Percentiles rank a stretch among this genome's conserved stretches.
These are phyloP conservation scores for Lepisosteus oculatus DNA, from an alignment of 2,113 vertebrate genomes.

Conservation along the genomic window DNA sequence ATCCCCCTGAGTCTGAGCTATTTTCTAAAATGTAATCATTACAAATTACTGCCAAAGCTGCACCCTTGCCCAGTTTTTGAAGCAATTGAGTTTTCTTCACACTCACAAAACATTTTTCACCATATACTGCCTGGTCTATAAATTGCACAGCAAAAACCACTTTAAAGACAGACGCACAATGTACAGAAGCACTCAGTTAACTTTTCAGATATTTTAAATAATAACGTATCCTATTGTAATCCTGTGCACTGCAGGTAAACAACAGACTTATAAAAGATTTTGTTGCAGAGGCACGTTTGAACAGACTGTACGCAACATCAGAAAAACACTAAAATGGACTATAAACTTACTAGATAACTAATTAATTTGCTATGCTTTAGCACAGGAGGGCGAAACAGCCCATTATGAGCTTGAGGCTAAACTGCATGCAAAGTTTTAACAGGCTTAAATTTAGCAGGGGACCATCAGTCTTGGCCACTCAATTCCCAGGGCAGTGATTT, in stretches of 20 bases:
- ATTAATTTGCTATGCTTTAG: conserved; percentile 30
- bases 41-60: too few relatives aligned
- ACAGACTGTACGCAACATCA: conserved; percentile 32
- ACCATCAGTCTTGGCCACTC: conserved; percentile 11
- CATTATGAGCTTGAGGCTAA: conserved; percentile 17
- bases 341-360: conserved; percentile 35
- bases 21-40: too few relatives aligned
- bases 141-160: too few relatives aligned
- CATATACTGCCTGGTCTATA: too few relatives aligned
- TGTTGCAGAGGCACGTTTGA: not conserved
- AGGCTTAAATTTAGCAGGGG: conserved; percentile 20
- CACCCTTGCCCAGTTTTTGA: too few relatives aligned
- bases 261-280: conserved; percentile 9
- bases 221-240: too few relatives aligned
- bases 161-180: too few relatives aligned
- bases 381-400: conserved; percentile 9
- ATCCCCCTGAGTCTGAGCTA: too few relatives aligned
- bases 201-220: too few relatives aligned
- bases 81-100: too few relatives aligned
- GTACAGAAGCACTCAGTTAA: too few relatives aligned
- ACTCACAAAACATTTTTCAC: too few relatives aligned
- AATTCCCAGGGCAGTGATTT: conserved; percentile 32
- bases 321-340: conserved; percentile 23
- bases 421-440: conserved; percentile 24
- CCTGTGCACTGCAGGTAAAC: not conserved